phyloP scores from a whole-genome alignment of 2,113 vertebrate genomes.

The Recurvirostra avosetta region DNA sequence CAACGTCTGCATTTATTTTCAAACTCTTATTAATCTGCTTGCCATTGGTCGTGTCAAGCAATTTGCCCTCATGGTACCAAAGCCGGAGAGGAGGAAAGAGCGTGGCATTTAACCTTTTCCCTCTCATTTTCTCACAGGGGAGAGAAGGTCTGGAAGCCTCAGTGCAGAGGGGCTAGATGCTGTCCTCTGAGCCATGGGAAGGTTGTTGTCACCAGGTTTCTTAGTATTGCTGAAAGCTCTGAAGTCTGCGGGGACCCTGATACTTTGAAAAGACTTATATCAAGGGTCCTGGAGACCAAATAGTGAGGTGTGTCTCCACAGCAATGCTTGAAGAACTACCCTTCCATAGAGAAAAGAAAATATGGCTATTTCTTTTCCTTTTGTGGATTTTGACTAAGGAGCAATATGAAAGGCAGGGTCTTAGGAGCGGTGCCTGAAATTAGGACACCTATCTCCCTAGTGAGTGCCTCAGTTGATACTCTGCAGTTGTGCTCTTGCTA shows the following conservation, averaged over 20 bases:
- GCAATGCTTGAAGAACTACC: background rate
- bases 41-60: background rate
- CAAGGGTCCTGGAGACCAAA: background rate
- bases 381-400: background rate
- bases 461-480: rapidly evolving
- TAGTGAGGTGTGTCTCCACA: background rate
- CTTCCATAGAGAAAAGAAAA: background rate
- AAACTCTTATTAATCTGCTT: background rate
- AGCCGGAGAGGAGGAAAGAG: background rate
- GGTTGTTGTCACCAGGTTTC: background rate
- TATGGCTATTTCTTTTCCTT: background rate
- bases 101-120: background rate
- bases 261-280: background rate
- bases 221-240: background rate
- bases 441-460: background rate
- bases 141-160: background rate
- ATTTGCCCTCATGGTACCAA: background rate
- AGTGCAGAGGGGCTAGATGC: background rate
- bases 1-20: background rate
- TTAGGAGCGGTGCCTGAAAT: background rate
- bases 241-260: rapidly evolving
- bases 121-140: background rate
- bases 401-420: background rate
- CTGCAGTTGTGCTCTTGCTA: background rate
- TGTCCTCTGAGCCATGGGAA: background rate